Conservation (phyloP, 2,113 vertebrate genomes). For the Meleagris gallopavo region DNA sequence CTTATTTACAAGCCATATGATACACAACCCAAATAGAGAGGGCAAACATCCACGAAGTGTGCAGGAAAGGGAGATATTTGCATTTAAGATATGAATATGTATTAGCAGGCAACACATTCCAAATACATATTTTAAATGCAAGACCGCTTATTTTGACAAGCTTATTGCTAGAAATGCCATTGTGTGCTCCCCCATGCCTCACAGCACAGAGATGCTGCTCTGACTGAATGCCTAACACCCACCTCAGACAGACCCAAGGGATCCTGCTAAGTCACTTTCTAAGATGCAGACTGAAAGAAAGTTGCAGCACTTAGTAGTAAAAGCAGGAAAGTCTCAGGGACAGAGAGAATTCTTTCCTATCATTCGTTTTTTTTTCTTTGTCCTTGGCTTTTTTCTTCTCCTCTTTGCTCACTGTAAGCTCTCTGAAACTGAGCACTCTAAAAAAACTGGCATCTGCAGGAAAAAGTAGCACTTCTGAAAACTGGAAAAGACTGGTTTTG, state of each 20-base stretch:
- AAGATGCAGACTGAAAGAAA: neutral
- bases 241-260: neutral
- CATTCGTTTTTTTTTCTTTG: neutral
- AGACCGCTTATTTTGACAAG: constrained; percentile 32
- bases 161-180: neutral
- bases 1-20: constrained; percentile 63
- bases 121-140: constrained; percentile 42
- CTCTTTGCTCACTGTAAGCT: neutral
- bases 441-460: neutral
- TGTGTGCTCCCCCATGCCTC: neutral
- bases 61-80: constrained; percentile 37
- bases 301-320: neutral
- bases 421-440: neutral
- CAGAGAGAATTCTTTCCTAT: neutral
- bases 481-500: neutral
- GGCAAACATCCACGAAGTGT: constrained; percentile 31
- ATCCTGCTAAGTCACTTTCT: neutral
- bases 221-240: neutral
- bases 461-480: neutral
- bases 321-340: neutral
- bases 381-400: neutral
- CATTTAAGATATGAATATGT: constrained; percentile 35
- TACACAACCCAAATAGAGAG: constrained; percentile 63
- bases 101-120: constrained; percentile 39
- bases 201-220: neutral